phyloP scores from a whole-genome alignment of 2,113 vertebrate species.

The Pteropus alecto region DNA sequence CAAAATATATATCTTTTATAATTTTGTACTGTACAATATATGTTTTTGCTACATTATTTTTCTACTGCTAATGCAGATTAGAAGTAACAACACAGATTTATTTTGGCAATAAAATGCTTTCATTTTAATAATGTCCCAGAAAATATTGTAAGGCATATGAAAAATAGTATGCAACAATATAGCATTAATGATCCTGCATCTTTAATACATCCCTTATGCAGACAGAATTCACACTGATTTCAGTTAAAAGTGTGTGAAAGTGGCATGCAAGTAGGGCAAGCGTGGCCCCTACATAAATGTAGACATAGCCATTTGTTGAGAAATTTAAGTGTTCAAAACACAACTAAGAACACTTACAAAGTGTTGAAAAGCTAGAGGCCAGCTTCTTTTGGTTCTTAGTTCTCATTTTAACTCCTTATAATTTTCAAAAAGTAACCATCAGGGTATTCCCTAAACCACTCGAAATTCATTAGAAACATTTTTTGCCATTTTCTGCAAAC shows the following conservation, averaged over 20 bases:
- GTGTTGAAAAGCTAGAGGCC: slow-evolving; percentile 58
- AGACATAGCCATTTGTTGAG: slow-evolving; percentile 50
- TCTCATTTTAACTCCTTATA: slow-evolving; percentile 15
- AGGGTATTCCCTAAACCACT: slow-evolving; percentile 22
- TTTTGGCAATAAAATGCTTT: slow-evolving; percentile 61
- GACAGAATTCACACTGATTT: slow-evolving; percentile 64
- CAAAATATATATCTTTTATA: slow-evolving; percentile 77
- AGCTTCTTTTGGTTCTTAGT: slow-evolving; percentile 22
- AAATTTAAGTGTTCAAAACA: slow-evolving; percentile 51
- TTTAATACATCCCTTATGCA: slow-evolving; percentile 60
- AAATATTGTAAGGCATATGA: slow-evolving; percentile 73
- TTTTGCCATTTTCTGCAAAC: slow-evolving; percentile 41
- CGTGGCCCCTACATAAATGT: slow-evolving; percentile 34
- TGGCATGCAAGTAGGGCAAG: slow-evolving; percentile 54
- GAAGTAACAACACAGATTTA: slow-evolving; percentile 60
- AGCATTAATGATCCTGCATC: slow-evolving; percentile 51
- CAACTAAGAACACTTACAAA: slow-evolving; percentile 65
- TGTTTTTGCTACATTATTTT: slow-evolving; percentile 72
- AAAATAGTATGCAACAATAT: slow-evolving; percentile 55
- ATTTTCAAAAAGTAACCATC: slow-evolving; percentile 42
- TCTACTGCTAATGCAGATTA: slow-evolving; percentile 71
- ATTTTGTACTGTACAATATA: slow-evolving; percentile 73
- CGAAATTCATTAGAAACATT: background rate
- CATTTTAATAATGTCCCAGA: slow-evolving; percentile 74
- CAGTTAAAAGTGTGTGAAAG: slow-evolving; percentile 58